Percentiles rank a stretch among this genome's conserved stretches.
Conservation (phyloP, 2,113 vertebrate species). For the Morone chrysops region DNA sequence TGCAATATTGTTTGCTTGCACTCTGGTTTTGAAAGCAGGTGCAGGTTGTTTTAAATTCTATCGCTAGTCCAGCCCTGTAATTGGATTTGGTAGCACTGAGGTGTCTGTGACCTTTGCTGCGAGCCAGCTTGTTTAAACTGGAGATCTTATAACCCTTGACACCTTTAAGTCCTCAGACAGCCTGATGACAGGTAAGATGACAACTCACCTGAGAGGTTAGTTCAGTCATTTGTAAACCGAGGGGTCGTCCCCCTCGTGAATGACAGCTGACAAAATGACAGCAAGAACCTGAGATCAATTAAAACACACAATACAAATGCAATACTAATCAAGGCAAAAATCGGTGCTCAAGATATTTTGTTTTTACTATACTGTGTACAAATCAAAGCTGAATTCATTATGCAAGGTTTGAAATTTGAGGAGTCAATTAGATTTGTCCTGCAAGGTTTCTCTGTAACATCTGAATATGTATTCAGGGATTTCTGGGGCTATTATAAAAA, state of each 20-base stretch:
- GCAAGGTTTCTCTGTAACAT: constrained; percentile 19
- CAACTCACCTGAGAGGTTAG: constrained; percentile 50
- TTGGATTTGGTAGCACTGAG: constrained; percentile 58
- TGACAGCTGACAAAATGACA: not conserved
- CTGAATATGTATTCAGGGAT: constrained; percentile 44
- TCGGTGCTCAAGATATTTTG: not conserved
- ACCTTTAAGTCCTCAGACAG: constrained; percentile 50
- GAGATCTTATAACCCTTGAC: constrained; percentile 54
- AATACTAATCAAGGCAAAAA: constrained; percentile 14
- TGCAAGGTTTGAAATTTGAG: constrained; percentile 7
- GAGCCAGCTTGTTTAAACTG: constrained; percentile 62
- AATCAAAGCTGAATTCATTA: constrained; percentile 23
- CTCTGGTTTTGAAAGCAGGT: constrained; percentile 17
- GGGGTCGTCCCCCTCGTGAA: not conserved
- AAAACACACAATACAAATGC: not conserved
- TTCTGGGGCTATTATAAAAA: constrained; percentile 45
- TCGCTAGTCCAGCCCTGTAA: constrained; percentile 52
- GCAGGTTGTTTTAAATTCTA: constrained; percentile 54
- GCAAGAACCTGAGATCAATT: not conserved
- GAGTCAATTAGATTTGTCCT: constrained; percentile 36
- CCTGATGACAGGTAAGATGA: constrained; percentile 52
- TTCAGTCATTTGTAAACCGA: constrained; percentile 33
- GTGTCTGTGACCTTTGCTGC: constrained; percentile 70
- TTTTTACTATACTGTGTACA: not conserved
- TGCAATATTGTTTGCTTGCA: not conserved